phyloP scores from a whole-genome alignment of 1,140 invertebrate species.

The Hirudo medicinalis region DNA sequence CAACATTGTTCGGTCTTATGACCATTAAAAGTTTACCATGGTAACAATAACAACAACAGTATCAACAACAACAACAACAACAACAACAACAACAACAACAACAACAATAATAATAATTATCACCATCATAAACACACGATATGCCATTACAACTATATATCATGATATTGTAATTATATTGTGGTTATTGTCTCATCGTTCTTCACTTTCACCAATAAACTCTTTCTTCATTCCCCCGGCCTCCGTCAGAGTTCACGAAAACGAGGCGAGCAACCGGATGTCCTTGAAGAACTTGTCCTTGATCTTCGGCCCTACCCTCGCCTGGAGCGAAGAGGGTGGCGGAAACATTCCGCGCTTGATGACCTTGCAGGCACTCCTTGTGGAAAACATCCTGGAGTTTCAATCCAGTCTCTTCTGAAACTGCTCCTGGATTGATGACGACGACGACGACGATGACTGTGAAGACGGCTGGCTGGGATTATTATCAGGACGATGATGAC shows the following conservation, averaged over 20 bases:
- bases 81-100: neutral
- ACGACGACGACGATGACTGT: too few species aligned
- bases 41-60: too few species aligned
- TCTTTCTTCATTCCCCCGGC: neutral
- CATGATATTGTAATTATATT: too few species aligned
- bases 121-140: neutral
- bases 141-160: too few species aligned
- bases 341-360: neutral
- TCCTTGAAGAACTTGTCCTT: neutral
- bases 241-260: neutral
- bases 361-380: neutral
- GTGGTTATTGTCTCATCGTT: neutral
- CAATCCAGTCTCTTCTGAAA: too few species aligned
- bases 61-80: too few species aligned
- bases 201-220: neutral
- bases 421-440: too few species aligned
- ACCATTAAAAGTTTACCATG: too few species aligned
- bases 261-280: neutral
- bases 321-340: neutral
- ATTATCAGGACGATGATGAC: neutral
- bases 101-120: neutral
- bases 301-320: neutral
- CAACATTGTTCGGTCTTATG: too few species aligned
- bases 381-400: too few species aligned
- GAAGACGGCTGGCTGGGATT: too few species aligned